Evolutionary conservation across 2,888 invertebrate genomes (phyloP), one percentile per base, ranked within the genome.

Genomic region (Amphimallon solstitiale): DNA sequence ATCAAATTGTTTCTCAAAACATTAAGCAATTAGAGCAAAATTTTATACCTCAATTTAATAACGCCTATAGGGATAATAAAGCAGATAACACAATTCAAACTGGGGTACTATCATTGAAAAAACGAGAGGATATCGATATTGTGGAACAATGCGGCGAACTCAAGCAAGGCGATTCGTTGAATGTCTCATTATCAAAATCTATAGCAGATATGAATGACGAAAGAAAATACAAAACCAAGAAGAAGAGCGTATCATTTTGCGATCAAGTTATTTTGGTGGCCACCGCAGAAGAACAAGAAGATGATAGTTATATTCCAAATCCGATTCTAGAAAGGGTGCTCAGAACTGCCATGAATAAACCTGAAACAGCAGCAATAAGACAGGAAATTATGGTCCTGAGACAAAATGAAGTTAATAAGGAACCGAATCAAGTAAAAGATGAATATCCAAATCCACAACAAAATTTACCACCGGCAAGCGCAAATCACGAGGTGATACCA

Each of bases 181-280:
- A 83, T 1, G 68, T 80, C 17, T 68, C 70, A 77, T 52, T 34
- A 7, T 64, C 38, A 65, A 52, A 62, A 54, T 82, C 86, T 82
- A 78, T 85, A 80, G 84, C 59, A 80, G 85, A 75, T 70, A 84
- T 83, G 73, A 73, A 76, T 0, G 74, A 77, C 60, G 83, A 83
- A 34, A 88, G 87, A 70, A 81, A 84, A 0, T 82, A 81, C 65
- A 83, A 81, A 73, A 81, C 82, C 6, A 85, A 87, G 56, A 95
- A 95, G 86, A 97, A 97, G 81, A 94, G 94, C 65, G 97, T 97
- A 2, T 95, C 96, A 0, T 97, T 97, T 82, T 96, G 95, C 77
- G 96, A 96, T 80, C 94, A 96, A 82, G 95, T 97, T 0, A 95
- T 95, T 68, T 83, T 96, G 63, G 95, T 96, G 9, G 95, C 96